Base-by-base conservation (phyloP, 2,888 invertebrate species). In the Eristalis pertinax region DNA sequence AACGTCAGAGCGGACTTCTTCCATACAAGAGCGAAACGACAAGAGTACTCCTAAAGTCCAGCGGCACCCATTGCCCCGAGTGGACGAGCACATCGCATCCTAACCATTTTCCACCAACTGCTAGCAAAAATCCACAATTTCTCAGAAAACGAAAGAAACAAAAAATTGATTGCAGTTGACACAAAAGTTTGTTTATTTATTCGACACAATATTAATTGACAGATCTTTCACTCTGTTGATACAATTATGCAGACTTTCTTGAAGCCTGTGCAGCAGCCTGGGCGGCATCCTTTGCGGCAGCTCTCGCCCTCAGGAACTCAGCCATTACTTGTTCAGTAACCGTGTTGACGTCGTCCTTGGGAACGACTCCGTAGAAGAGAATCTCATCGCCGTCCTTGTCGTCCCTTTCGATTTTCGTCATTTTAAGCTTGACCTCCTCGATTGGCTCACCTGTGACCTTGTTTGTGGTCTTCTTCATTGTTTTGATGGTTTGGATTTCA, bases 401-500 rank as follows among this genome's bases (percentile, higher is more conserved):
- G 11, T 74, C 24, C 38, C 29, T 80, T 56, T 80, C 74, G 38
- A 68, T 35, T 63, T 80, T 80, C 22, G 56, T 50, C 80, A 80
- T 69, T 19, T 80, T 80, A 0, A 80, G 19, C 38, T 63, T 80
- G 19, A 80, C 56, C 38, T 63, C 62, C 8, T 80, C 74, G 24
- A 80, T 7, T n/a, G 67, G 26, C 43, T 56, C 38, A 5, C 80
- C 80, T 19, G 80, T 80, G 8, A n/a, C 24, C 41, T 63, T 80
- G n/a, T 69, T 68, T 35, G 62, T 80, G 0, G 68, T 68, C 7
- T 74, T 80, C 24, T 41, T 80, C 0, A 74, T 8, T 1, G 68
- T 74, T 68, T 35, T 80, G 29, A 80, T 80, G 24, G 80, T 80
- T 74, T 80, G 80, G 7, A 80, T 80, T 74, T 80, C 80, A 22